Conservation (phyloP, 64 coral and sea anemone species). For the Stylophora pistillata region DNA sequence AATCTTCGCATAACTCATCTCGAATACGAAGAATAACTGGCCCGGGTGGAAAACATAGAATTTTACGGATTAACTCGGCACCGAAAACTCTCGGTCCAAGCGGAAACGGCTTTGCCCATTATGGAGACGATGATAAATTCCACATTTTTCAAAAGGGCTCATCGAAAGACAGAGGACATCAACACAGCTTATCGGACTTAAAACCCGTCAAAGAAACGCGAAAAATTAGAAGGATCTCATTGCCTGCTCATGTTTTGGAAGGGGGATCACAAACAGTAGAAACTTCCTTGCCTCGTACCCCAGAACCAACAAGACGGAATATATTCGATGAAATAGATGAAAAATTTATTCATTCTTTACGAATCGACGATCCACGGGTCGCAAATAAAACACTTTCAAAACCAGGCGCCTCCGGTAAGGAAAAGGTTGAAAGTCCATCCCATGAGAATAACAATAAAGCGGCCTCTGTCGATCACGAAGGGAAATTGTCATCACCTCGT, state of each 20-base stretch:
- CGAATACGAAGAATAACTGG: slow-evolving; percentile 12
- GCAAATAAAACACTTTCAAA: background rate
- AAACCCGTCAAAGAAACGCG: background rate
- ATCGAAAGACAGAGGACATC: background rate
- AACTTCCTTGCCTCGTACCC: background rate
- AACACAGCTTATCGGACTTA: background rate
- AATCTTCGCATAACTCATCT: slow-evolving; percentile 25
- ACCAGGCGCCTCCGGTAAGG: background rate
- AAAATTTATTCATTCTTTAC: slow-evolving; percentile 26
- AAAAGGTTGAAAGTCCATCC: background rate
- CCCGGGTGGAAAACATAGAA: slow-evolving; percentile 24
- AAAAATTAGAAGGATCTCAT: slow-evolving; percentile 47
- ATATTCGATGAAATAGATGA: slow-evolving; percentile 19
- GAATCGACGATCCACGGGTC: background rate
- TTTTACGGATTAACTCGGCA: slow-evolving; percentile 75
- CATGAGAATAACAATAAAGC: background rate
- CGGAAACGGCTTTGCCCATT: slow-evolving; percentile 12
- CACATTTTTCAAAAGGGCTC: background rate
- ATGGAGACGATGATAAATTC: background rate
- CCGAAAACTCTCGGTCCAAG: slow-evolving; percentile 61
- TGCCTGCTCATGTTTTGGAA: slow-evolving; percentile 40
- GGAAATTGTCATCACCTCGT: background rate
- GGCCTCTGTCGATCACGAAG: background rate
- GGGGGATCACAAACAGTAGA: background rate
- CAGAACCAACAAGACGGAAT: background rate